These are phyloP conservation scores for Lasaia peninsularis DNA, from an alignment of 1,140 invertebrate genomes.

Conservation along the genomic window DNA sequence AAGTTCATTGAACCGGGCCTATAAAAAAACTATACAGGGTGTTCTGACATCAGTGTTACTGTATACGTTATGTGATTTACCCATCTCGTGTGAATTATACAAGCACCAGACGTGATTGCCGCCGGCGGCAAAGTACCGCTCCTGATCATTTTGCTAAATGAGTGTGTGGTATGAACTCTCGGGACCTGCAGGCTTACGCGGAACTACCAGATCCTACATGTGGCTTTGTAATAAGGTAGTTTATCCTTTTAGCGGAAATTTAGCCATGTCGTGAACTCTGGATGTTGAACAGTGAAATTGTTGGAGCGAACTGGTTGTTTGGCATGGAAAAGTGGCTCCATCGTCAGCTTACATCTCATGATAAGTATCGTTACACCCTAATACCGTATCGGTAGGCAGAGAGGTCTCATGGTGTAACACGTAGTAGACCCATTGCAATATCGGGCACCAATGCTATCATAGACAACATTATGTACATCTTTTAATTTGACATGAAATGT, in stretches of 20 bases:
- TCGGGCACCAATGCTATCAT: too few relatives aligned
- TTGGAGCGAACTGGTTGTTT: not conserved
- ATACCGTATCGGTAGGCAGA: too few relatives aligned
- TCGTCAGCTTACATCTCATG: too few relatives aligned
- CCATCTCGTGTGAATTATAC: conserved; percentile 45
- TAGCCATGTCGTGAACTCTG: conserved; percentile 8
- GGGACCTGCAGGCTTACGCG: conserved; percentile 34
- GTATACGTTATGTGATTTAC: not conserved
- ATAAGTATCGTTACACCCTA: too few relatives aligned
- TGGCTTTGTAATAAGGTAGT: conserved; percentile 12
- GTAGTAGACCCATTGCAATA: too few relatives aligned
- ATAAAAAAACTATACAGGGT: too few relatives aligned
- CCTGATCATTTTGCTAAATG: conserved; percentile 57
- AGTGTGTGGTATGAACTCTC: conserved; percentile 27
- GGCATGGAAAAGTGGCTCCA: too few relatives aligned
- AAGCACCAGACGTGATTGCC: conserved; percentile 48
- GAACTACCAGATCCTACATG: conserved; percentile 25
- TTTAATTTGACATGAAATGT: too few relatives aligned
- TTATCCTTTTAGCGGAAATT: conserved; percentile 13
- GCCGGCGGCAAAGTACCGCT: conserved; percentile 46
- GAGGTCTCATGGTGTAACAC: too few relatives aligned
- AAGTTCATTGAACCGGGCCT: too few relatives aligned
- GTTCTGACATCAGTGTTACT: not conserved
- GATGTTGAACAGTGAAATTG: conserved; percentile 4
- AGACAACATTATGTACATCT: too few relatives aligned